Evolutionary conservation across 2,797 vertebrate genomes (phyloP).

Genomic region (Tapirus indicus): DNA sequence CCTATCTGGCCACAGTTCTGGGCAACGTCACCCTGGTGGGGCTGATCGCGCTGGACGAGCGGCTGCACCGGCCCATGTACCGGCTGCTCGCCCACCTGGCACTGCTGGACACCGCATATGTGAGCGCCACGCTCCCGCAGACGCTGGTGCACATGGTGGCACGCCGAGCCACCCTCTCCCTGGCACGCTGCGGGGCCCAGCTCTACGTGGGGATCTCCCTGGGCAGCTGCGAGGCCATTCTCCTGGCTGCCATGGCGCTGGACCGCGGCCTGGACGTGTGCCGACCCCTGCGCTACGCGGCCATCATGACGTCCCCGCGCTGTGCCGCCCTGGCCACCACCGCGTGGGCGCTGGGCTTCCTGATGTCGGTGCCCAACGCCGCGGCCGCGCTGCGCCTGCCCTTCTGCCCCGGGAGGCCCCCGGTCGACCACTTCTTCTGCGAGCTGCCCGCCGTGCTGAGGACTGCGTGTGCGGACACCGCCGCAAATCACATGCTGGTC

Average conservation of each 20-base stretch:
- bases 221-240: constrained; percentile 49
- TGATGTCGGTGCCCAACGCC: constrained; percentile 19
- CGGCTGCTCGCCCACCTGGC: neutral
- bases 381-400: neutral
- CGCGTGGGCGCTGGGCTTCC: constrained; percentile 1
- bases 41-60: neutral
- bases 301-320: neutral
- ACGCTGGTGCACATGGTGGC: neutral
- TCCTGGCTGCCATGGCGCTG: constrained; percentile 25
- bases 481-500: neutral
- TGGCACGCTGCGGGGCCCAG: neutral
- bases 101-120: neutral
- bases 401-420: neutral
- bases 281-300: neutral
- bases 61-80: neutral
- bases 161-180: neutral
- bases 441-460: constrained; percentile 20
- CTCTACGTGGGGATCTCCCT: constrained; percentile 38
- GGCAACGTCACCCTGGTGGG: neutral
- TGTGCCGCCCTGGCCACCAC: neutral
- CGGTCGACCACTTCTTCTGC: constrained; percentile 13
- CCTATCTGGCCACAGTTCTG: neutral
- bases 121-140: constrained; percentile 25
- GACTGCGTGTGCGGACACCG: neutral
- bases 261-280: constrained; percentile 46